phyloP scores from a whole-genome alignment of 1,140 invertebrate genomes.

The Oryzaephilus surinamensis region DNA sequence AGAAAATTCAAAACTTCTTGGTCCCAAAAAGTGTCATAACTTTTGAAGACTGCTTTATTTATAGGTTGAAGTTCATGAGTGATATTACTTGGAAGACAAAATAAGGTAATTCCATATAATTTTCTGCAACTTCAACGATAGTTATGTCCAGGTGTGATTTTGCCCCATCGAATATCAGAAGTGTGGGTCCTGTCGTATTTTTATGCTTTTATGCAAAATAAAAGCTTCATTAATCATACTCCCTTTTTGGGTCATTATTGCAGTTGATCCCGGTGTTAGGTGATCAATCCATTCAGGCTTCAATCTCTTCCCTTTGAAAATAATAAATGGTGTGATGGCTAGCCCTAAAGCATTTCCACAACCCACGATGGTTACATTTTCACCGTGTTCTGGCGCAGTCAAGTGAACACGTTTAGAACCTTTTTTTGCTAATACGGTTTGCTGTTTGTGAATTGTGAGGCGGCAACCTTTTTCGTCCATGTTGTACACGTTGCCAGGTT shows the following conservation, averaged over 20 bases:
- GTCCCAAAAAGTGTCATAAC: slow-evolving; percentile 30
- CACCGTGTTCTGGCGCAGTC: slow-evolving; percentile 26
- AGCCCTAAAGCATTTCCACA: slow-evolving; percentile 32
- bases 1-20: no score
- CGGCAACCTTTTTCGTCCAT: slow-evolving; percentile 37
- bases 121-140: slow-evolving; percentile 29
- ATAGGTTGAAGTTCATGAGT: slow-evolving; percentile 36
- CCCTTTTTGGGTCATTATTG: slow-evolving; percentile 31
- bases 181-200: slow-evolving; percentile 21
- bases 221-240: slow-evolving; percentile 32
- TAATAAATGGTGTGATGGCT: slow-evolving; percentile 30
- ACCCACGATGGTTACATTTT: slow-evolving; percentile 31
- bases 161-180: slow-evolving; percentile 36
- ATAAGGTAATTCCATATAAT: slow-evolving; percentile 25
- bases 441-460: slow-evolving; percentile 32
- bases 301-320: slow-evolving; percentile 32
- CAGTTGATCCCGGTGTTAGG: slow-evolving; percentile 24
- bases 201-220: slow-evolving; percentile 28
- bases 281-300: slow-evolving; percentile 25
- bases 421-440: slow-evolving; percentile 24
- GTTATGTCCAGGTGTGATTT: slow-evolving; percentile 27
- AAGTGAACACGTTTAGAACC: slow-evolving; percentile 27
- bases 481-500: slow-evolving; percentile 31
- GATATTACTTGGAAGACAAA: slow-evolving; percentile 34
- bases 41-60: slow-evolving; percentile 30